These are phyloP conservation scores for Pristiophorus japonicus DNA, from an alignment of 2,113 vertebrate genomes.

Conservation along the genomic window DNA sequence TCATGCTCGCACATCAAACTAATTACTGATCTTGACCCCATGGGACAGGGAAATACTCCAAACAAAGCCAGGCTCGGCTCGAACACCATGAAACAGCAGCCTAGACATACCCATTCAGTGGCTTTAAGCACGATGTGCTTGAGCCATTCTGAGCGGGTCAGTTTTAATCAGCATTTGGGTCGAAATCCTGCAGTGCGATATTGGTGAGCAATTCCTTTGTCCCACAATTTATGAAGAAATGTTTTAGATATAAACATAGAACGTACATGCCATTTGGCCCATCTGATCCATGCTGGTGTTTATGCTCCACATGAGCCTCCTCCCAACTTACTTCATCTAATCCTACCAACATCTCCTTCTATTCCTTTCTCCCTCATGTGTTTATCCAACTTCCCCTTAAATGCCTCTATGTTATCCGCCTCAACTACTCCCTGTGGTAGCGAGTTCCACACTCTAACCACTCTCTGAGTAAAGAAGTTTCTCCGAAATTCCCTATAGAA, in stretches of 20 bases:
- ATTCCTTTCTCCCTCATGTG: background rate
- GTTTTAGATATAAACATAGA: background rate
- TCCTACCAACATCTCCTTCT: background rate
- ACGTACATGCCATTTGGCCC: background rate
- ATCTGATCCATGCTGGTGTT: background rate
- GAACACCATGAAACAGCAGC: background rate
- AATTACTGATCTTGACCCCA: constrained; percentile 20
- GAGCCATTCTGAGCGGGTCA: background rate
- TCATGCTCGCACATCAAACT: background rate
- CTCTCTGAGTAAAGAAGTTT: background rate
- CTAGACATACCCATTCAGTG: background rate
- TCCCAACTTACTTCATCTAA: background rate
- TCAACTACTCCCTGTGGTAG: background rate
- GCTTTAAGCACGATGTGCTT: background rate
- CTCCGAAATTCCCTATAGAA: background rate
- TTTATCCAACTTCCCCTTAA: background rate
- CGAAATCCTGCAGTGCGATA: background rate
- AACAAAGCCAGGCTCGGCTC: background rate
- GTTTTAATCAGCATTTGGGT: background rate
- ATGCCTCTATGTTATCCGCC: background rate
- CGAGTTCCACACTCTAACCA: background rate
- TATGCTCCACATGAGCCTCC: background rate
- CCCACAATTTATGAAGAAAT: background rate
- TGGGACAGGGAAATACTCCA: background rate
- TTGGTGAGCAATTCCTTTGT: background rate